Conservation (phyloP, 2,113 vertebrate genomes). For the Saguinus midas region DNA sequence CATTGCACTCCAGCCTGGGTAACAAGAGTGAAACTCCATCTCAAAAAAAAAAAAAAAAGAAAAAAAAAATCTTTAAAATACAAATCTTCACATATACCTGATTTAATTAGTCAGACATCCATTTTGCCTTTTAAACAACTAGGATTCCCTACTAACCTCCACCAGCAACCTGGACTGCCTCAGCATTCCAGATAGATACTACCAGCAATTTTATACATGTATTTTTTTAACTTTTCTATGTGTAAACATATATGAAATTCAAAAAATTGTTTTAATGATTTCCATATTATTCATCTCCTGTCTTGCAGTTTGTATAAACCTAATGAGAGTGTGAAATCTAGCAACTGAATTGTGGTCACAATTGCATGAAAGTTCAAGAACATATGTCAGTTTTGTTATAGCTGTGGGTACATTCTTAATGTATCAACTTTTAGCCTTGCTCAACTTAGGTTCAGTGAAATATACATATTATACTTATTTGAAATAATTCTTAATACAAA, state of each 20-base stretch:
- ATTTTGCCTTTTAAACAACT: constrained; percentile 28
- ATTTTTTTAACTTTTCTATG: constrained; percentile 85
- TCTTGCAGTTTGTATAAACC: neutral
- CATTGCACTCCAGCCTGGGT: no score
- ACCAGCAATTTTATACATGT: constrained; percentile 84
- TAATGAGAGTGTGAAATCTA: neutral
- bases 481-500: constrained; percentile 35
- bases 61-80: constrained; percentile 42
- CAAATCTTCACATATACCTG: neutral
- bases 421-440: neutral
- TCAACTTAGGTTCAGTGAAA: constrained; percentile 3
- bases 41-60: no score
- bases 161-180: constrained; percentile 42
- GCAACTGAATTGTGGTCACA: neutral
- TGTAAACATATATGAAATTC: constrained; percentile 56
- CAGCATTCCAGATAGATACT: constrained; percentile 83
- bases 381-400: neutral
- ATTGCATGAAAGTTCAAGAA: neutral
- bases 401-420: neutral
- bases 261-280: constrained; percentile 2
- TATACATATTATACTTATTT: constrained; percentile 46
- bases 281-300: neutral
- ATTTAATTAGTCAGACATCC: neutral
- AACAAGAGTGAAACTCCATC: no score
- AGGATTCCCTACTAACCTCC: neutral